phyloP scores from a whole-genome alignment of 2,888 invertebrate species.

The Parapristionchus giblindavisi region DNA sequence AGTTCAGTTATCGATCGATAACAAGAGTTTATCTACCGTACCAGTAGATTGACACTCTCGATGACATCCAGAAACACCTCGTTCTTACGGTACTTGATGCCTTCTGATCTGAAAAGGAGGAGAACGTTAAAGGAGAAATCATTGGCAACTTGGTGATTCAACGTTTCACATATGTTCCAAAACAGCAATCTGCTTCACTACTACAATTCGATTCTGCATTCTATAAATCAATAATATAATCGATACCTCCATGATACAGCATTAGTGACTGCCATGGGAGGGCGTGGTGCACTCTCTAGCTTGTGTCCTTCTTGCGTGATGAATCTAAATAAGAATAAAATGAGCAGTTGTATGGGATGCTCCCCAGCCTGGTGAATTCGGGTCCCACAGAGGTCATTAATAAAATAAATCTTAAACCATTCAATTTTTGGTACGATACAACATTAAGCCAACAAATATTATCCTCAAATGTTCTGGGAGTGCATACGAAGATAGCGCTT shows the following conservation, averaged over 20 bases:
- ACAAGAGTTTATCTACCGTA: slow-evolving; percentile 56
- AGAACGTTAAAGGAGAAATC: too few species aligned
- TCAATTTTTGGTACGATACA: too few species aligned
- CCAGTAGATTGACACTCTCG: slow-evolving; percentile 92
- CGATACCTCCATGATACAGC: slow-evolving; percentile 87
- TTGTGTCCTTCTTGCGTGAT: slow-evolving; percentile 98
- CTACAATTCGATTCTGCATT: not conserved
- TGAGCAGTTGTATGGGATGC: too few species aligned
- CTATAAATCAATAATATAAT: not conserved
- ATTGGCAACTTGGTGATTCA: too few species aligned
- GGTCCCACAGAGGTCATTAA: too few species aligned
- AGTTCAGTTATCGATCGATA: not conserved
- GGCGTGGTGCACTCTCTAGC: slow-evolving; percentile 87
- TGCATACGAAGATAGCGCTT: too few species aligned
- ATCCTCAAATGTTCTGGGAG: too few species aligned
- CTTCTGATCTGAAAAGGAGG: slow-evolving; percentile 80
- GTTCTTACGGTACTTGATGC: slow-evolving; percentile 97
- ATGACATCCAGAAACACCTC: slow-evolving; percentile 99
- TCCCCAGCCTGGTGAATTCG: too few species aligned
- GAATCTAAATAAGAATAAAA: slow-evolving; percentile 74
- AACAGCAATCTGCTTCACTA: not conserved
- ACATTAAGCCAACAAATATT: too few species aligned
- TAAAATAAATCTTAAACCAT: too few species aligned
- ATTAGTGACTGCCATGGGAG: slow-evolving; percentile 97
- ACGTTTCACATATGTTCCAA: not conserved